These are phyloP conservation scores for Hirundo rustica DNA, from an alignment of 2,797 vertebrate species.

Conservation along the genomic window DNA sequence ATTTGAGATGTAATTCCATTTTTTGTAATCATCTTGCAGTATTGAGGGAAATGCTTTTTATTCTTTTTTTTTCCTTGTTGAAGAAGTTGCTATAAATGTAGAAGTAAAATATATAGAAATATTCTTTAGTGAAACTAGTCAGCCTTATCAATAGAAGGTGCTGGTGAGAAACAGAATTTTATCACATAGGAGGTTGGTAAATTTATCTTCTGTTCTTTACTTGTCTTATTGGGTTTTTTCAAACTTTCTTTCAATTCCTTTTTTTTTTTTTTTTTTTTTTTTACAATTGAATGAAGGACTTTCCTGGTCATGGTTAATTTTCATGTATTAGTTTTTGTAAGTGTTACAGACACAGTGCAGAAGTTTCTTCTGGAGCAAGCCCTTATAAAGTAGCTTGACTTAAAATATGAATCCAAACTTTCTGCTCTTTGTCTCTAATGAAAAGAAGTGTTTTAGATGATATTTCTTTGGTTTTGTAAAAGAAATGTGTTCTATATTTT, in stretches of 20 bases:
- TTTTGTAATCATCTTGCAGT: constrained; percentile 76
- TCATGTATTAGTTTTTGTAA: constrained; percentile 56
- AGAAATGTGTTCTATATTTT: constrained; percentile 77
- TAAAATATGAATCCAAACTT: constrained; percentile 74
- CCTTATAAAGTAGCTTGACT: constrained; percentile 73
- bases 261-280: neutral
- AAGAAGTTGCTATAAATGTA: constrained; percentile 62
- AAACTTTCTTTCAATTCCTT: neutral
- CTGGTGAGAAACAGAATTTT: constrained; percentile 62
- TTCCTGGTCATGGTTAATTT: constrained; percentile 54
- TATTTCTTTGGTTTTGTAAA: constrained; percentile 75
- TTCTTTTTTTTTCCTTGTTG: constrained; percentile 47
- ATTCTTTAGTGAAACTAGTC: constrained; percentile 63
- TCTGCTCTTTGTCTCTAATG: constrained; percentile 74
- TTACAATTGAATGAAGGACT: constrained; percentile 66
- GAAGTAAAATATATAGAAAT: constrained; percentile 44
- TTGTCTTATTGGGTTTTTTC: neutral
- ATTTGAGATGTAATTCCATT: constrained; percentile 73
- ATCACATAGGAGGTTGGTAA: constrained; percentile 25
- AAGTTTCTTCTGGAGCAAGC: constrained; percentile 67
- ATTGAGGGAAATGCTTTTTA: constrained; percentile 69
- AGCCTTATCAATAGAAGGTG: constrained; percentile 59
- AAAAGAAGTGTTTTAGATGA: constrained; percentile 63
- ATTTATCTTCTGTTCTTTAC: neutral
- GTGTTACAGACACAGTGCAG: constrained; percentile 69